A percentile compares a stretch with the other conserved stretches of the same genome.
These are phyloP conservation scores for Limanda limanda DNA, from an alignment of 2,113 vertebrate species.

Conservation along the genomic window DNA sequence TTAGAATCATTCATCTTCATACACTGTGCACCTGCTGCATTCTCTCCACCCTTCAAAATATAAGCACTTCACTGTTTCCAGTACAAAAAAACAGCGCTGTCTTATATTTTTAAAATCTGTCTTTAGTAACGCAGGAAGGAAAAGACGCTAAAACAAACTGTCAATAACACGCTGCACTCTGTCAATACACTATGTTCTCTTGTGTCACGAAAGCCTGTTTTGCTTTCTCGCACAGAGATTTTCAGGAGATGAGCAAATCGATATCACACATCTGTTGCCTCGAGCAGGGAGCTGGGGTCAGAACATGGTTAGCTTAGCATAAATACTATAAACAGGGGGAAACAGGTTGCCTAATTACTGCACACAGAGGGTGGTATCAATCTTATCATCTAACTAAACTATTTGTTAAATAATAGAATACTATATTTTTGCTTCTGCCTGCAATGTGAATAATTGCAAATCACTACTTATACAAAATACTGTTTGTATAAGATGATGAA, in stretches of 20 bases:
- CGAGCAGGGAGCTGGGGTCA: background rate
- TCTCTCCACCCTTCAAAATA: background rate
- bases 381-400: background rate
- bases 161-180: background rate
- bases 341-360: background rate
- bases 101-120: background rate
- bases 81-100: background rate
- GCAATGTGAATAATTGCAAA: background rate
- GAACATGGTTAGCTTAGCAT: background rate
- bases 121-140: too few species aligned
- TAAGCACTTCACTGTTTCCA: too few species aligned
- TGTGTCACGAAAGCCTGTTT: background rate
- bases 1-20: background rate
- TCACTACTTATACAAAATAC: background rate
- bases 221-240: background rate
- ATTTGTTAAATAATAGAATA: background rate
- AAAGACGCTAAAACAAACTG: background rate
- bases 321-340: background rate
- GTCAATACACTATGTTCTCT: background rate
- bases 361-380: background rate
- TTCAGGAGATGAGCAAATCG: background rate
- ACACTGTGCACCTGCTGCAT: background rate
- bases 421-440: background rate
- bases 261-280: background rate
- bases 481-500: background rate